A percentile compares a stretch with the other conserved stretches of the same genome.
These are phyloP conservation scores for Formica selysi DNA, from an alignment of 1,140 invertebrate genomes.

Conservation along the genomic window DNA sequence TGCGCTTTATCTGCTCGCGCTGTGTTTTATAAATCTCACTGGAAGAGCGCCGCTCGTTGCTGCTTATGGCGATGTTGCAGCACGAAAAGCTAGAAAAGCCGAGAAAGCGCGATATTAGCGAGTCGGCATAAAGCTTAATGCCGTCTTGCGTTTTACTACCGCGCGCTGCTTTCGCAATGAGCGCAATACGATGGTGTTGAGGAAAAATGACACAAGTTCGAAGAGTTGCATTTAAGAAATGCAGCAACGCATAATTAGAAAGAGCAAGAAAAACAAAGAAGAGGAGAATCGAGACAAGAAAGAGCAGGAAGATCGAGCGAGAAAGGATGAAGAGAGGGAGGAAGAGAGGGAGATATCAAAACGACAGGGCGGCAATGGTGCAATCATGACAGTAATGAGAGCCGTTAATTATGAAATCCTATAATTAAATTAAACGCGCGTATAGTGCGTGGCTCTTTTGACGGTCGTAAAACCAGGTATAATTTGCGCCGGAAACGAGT, in stretches of 20 bases:
- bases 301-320: background rate
- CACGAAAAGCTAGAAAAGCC: slow-evolving; percentile 40
- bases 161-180: slow-evolving; percentile 31
- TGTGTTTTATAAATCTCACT: slow-evolving; percentile 51
- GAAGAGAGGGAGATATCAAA: background rate
- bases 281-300: background rate
- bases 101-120: slow-evolving; percentile 51
- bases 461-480: slow-evolving; percentile 72
- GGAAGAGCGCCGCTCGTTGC: slow-evolving; percentile 21
- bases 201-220: background rate
- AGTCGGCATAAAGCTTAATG: slow-evolving; percentile 55
- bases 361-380: background rate
- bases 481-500: slow-evolving; percentile 70
- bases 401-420: slow-evolving; percentile 75
- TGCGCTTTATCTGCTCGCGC: slow-evolving; percentile 46
- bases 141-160: slow-evolving; percentile 53
- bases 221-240: slow-evolving; percentile 33
- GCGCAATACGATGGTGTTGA: background rate
- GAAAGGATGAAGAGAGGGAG: background rate
- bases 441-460: slow-evolving; percentile 63
- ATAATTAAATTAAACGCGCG: slow-evolving; percentile 76
- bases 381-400: slow-evolving; percentile 75
- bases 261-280: background rate
- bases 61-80: slow-evolving; percentile 29
- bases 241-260: background rate